Percentiles rank a stretch among this genome's conserved stretches.
Conservation (phyloP, 2,797 vertebrate genomes). For the Vultur gryphus region DNA sequence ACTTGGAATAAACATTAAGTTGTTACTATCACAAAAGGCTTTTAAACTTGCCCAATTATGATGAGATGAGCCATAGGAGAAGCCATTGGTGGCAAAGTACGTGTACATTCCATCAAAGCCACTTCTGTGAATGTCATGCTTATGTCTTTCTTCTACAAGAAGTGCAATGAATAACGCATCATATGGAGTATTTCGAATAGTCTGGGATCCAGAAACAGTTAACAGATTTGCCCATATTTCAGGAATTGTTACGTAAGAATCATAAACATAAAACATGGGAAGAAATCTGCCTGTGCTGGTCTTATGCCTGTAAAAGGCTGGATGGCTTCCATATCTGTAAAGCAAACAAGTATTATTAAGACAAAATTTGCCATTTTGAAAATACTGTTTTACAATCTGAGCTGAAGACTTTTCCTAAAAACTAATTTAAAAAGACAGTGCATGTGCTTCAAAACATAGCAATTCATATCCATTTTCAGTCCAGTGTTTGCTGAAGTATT, state of each 20-base stretch:
- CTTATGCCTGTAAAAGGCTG: constrained; percentile 90
- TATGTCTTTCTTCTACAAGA: constrained; percentile 92
- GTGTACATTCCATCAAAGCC: constrained; percentile 97
- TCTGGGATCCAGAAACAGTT: constrained; percentile 81
- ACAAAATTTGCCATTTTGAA: neutral
- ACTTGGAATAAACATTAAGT: constrained; percentile 91
- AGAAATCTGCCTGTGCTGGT: constrained; percentile 83
- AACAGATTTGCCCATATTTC: constrained; percentile 90
- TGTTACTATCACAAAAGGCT: constrained; percentile 88
- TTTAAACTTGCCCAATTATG: constrained; percentile 90
- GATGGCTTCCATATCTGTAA: constrained; percentile 89
- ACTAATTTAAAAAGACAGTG: neutral
- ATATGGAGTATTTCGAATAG: constrained; percentile 86
- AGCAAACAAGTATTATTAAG: constrained; percentile 27
- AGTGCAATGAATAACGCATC: constrained; percentile 91
- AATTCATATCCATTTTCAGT: neutral
- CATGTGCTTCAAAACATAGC: neutral
- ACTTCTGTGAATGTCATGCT: constrained; percentile 84
- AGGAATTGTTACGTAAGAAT: constrained; percentile 90
- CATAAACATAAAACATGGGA: constrained; percentile 94
- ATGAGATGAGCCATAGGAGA: constrained; percentile 93
- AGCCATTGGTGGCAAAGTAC: constrained; percentile 96
- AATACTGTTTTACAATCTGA: neutral
- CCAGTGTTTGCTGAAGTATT: neutral
- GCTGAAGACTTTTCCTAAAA: neutral